Percentiles rank a stretch among this genome's conserved stretches.
These are phyloP conservation scores for Salvelinus namaycush DNA, from an alignment of 2,113 vertebrate genomes.

Conservation along the genomic window DNA sequence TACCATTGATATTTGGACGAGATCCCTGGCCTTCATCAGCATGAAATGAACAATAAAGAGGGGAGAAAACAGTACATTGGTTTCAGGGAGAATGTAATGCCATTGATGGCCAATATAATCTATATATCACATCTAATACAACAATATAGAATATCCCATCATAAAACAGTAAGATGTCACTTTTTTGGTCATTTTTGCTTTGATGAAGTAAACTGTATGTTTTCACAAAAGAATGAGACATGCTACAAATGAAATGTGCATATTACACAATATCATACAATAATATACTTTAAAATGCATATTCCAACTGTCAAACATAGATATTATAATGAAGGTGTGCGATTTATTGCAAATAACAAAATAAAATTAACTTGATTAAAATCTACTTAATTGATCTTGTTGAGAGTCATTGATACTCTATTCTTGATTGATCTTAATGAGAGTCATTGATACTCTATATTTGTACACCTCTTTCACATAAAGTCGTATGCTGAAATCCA, in stretches of 20 bases:
- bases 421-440: no score
- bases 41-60: slow-evolving; percentile 71
- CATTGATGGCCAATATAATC: slow-evolving; percentile 47
- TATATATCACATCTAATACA: slow-evolving; percentile 38
- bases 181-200: not conserved
- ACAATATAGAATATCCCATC: slow-evolving; percentile 25
- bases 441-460: no score
- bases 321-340: not conserved
- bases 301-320: slow-evolving; percentile 2
- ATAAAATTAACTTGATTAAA: no score
- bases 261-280: slow-evolving; percentile 27
- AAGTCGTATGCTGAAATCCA: no score
- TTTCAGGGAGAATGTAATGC: slow-evolving; percentile 50
- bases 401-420: no score
- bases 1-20: slow-evolving; percentile 78
- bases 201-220: slow-evolving; percentile 9
- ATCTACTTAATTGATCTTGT: no score
- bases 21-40: slow-evolving; percentile 77
- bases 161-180: not conserved
- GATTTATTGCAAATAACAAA: not conserved
- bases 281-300: slow-evolving; percentile 24
- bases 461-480: no score
- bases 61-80: slow-evolving; percentile 64
- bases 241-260: slow-evolving; percentile 30
- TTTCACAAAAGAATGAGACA: slow-evolving; percentile 24